phyloP scores from a whole-genome alignment of 2,797 vertebrate species.

The Pseudochirops corinnae region DNA sequence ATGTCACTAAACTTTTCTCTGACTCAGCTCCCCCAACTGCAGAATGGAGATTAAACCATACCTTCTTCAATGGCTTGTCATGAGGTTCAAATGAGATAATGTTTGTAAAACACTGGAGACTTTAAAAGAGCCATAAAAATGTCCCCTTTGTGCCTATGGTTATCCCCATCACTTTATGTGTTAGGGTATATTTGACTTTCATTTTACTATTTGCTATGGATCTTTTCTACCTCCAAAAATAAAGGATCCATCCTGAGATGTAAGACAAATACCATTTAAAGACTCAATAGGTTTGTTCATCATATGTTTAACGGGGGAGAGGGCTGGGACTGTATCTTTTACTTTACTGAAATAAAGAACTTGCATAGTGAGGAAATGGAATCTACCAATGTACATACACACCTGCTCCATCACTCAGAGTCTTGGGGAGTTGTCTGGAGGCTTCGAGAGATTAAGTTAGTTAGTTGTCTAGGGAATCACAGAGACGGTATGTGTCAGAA shows the following conservation, averaged over 20 bases:
- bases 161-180: not conserved
- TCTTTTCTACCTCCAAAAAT: not conserved
- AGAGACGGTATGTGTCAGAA: not conserved
- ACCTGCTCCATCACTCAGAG: no score
- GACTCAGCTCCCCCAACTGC: not conserved
- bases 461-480: not conserved
- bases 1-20: not conserved
- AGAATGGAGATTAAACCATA: not conserved
- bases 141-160: not conserved
- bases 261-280: not conserved
- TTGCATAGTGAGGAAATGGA: not conserved
- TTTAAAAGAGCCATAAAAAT: not conserved
- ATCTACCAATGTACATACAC: not conserved
- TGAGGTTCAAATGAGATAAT: not conserved
- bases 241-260: not conserved
- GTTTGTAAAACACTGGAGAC: not conserved
- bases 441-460: not conserved
- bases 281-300: not conserved
- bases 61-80: not conserved
- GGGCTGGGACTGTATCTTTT: no score
- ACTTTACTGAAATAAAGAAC: no score
- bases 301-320: not conserved
- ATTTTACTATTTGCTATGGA: not conserved
- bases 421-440: no score
- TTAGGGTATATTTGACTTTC: not conserved